Base-by-base conservation (phyloP, 2,113 vertebrate species). In the Diphyllodes magnificus region DNA sequence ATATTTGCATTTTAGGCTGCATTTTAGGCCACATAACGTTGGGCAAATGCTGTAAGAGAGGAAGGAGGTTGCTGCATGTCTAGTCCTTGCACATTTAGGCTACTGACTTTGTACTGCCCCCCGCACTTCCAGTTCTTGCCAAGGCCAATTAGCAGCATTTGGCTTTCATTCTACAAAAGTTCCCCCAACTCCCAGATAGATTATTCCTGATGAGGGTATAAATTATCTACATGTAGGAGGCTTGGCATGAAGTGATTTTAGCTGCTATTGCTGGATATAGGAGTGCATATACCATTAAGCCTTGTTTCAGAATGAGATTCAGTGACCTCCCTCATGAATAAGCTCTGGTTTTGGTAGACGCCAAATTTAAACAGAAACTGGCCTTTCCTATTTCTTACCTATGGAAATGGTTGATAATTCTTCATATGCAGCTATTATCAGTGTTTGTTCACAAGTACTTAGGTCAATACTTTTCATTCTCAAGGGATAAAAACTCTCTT, bases 201-300 rank as follows among this genome's bases (percentile, higher is more conserved):
- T 95, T 90, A 90, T 92, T 96, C 85, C 70, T 92, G 84, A 93
- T 69, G 53, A 96, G 73, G 39, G 8, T 57, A 91, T 95, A 82
- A 93, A 94, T 93, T 94, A 86, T 94, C 33, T 37, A 14, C 47
- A 6, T 13, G 40, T 47, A 76, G 76, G 71, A 92, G 37, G 22
- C 53, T 92, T 94, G 90, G 86, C 88, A 90, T 54, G 31, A 89
- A 61, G 42, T 37, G 47, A 28, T 60, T 88, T 11, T 86, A 76
- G 83, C 61, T 92, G 81, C 83, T 81, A 0, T 68, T 79, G 23
- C 60, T 82, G 70, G 47, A 24, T 82, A 49, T 64, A 69, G 39
- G 59, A 80, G 15, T 9, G 0, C 33, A 21, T n/a, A 16, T 51
- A 28, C 22, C 27, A 20, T 45, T 75, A 72, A 75, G 12, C 37